Conservation (phyloP, 2,113 vertebrate genomes). For the Pogona vitticeps region DNA sequence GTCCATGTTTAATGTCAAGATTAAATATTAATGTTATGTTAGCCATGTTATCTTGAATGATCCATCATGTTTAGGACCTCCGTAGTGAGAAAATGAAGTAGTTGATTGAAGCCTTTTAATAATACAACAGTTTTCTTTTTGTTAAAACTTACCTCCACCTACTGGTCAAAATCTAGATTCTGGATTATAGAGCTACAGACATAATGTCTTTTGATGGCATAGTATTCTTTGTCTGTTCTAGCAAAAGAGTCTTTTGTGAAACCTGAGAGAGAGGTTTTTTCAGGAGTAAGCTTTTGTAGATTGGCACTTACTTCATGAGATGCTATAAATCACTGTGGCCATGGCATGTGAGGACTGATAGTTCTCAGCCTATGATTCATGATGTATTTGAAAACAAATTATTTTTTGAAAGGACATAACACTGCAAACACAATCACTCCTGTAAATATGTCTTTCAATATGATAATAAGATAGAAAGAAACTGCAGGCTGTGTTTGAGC, state of each 20-base stretch:
- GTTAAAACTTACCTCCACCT: slow-evolving; percentile 14
- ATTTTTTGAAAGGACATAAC: not conserved
- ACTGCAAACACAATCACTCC: not conserved
- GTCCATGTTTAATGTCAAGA: accelerated
- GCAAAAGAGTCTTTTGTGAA: not conserved
- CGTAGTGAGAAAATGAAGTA: not conserved
- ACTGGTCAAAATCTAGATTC: slow-evolving; percentile 10
- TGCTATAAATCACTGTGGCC: not conserved
- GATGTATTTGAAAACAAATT: not conserved
- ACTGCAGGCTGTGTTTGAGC: not conserved
- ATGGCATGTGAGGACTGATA: not conserved
- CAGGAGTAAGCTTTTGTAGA: not conserved
- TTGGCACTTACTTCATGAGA: not conserved
- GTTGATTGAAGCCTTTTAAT: not conserved
- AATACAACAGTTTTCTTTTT: not conserved
- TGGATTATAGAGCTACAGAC: not conserved
- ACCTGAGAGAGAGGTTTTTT: not conserved
- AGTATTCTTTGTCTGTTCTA: not conserved
- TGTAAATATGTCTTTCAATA: not conserved
- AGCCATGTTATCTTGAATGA: not conserved
- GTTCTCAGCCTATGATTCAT: not conserved
- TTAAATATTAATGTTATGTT: not conserved
- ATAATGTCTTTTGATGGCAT: not conserved
- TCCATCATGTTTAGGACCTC: not conserved
- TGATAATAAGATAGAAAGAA: not conserved